Evolutionary conservation across 1,140 invertebrate genomes (phyloP), one percentile per base, ranked within the genome.

Genomic region (Lethocerus indicus): DNA sequence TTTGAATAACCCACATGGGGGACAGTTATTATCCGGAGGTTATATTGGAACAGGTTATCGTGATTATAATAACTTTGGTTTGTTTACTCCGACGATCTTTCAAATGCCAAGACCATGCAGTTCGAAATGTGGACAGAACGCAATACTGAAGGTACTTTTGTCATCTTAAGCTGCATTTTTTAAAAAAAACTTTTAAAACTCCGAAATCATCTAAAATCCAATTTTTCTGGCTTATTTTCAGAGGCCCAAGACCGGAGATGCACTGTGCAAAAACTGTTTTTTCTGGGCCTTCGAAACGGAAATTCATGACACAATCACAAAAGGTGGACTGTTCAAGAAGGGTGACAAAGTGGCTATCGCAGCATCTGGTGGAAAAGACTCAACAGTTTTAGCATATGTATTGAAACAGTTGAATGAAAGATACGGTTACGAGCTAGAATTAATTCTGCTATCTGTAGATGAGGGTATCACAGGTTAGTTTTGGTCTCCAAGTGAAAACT

Each of bases 361-460:
- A 29, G 95, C 94, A 23, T 96, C 92, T 52, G 95, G 96, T 47
- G 96, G 96, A 42, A 99, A 99, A 74, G 96, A 99, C 66, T 98
- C 94, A 0, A 99, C 96, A 12, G 96, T 99, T 13, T 69, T 99
- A 28, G 94, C 86, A 2, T 81, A 90, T 64, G 75, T 94, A 2
- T 64, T 99, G 55, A 96, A 96, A 66, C 65, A 84, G 3, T 66
- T 99, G 2, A 98, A 99, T 66, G 75, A 93, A 57, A 74, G 82
- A 51, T 81, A 97, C 61, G 69, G 90, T 54, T 99, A 99, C 72
- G 87, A 84, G 13, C 66, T 99, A 1, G 79, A 96, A 43, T 69
- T 99, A 24, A 75, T 92, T 52, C 70, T 99, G 23, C 69, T 99
- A 29, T 98, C 95, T 0, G 91, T 99, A 47, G 95, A 98, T 67